Evolutionary conservation across 1,140 invertebrate species (phyloP).

Genomic region (Prorops nasuta): DNA sequence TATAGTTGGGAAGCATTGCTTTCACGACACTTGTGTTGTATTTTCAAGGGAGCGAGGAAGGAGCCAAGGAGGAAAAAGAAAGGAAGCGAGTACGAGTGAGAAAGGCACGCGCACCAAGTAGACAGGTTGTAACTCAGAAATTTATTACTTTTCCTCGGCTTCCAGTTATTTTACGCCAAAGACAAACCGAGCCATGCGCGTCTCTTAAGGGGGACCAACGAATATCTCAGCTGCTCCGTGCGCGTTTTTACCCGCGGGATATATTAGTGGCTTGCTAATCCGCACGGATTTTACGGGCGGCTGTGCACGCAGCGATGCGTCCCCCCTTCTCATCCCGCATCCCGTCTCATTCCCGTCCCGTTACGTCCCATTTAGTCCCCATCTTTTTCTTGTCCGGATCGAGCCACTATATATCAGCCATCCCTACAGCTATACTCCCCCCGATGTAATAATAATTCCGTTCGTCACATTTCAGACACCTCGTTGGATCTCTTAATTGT

Average conservation of each 20-base stretch:
- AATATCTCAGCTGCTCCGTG: constrained; percentile 49
- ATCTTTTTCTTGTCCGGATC: constrained; percentile 9
- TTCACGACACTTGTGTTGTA: too few relatives aligned
- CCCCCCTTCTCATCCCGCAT: neutral
- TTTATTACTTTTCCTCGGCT: constrained; percentile 43
- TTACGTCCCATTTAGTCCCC: constrained; percentile 16
- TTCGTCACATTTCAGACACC: too few relatives aligned
- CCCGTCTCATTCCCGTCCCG: constrained; percentile 9
- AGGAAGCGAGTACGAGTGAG: neutral
- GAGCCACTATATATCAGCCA: too few relatives aligned
- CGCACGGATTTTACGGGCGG: constrained; percentile 45
- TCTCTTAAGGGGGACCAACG: constrained; percentile 20
- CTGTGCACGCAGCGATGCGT: neutral
- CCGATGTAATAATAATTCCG: too few relatives aligned
- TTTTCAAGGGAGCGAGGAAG: too few relatives aligned
- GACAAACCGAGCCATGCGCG: constrained; percentile 30
- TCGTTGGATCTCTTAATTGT: too few relatives aligned
- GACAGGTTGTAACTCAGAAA: constrained; percentile 36
- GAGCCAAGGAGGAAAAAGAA: neutral
- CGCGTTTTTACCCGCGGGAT: constrained; percentile 48
- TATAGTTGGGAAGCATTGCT: too few relatives aligned
- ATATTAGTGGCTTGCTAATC: constrained; percentile 52
- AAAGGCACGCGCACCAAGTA: neutral
- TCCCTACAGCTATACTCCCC: too few relatives aligned
- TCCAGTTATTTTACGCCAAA: constrained; percentile 45